Evolutionary conservation across 2,888 invertebrate species (phyloP).

Genomic region (Lepidochrysops patricia): DNA sequence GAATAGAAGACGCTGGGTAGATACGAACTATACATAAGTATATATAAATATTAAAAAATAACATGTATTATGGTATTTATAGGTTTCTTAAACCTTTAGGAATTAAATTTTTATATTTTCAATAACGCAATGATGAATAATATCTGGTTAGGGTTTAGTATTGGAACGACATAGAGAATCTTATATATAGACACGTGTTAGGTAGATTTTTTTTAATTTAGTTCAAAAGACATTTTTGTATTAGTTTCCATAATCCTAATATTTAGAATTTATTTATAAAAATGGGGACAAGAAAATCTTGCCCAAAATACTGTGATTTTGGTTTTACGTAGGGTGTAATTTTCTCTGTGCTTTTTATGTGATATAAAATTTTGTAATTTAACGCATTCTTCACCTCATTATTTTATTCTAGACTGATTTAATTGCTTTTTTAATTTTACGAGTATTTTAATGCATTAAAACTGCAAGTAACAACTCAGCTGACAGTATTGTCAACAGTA

Average conservation of each 20-base stretch:
- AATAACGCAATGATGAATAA: slow-evolving; percentile 60
- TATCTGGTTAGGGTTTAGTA: slow-evolving; percentile 61
- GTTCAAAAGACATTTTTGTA: slow-evolving; percentile 62
- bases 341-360: slow-evolving; percentile 65
- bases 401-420: slow-evolving; percentile 32
- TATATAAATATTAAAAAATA: slow-evolving; percentile 61
- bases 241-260: slow-evolving; percentile 44
- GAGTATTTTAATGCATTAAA: slow-evolving; percentile 23
- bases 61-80: slow-evolving; percentile 63
- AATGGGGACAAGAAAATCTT: slow-evolving; percentile 62
- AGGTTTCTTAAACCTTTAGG: slow-evolving; percentile 70
- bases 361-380: slow-evolving; percentile 50
- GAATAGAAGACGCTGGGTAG: slow-evolving; percentile 28
- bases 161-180: slow-evolving; percentile 45
- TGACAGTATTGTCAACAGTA: slow-evolving; percentile 22
- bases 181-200: slow-evolving; percentile 47
- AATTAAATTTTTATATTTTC: slow-evolving; percentile 70
- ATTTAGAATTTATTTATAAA: slow-evolving; percentile 65
- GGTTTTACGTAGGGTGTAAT: slow-evolving; percentile 68
- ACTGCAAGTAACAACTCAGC: slow-evolving; percentile 19
- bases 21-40: slow-evolving; percentile 44
- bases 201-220: slow-evolving; percentile 53
- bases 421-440: slow-evolving; percentile 28
- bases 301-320: slow-evolving; percentile 71
- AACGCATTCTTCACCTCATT: slow-evolving; percentile 31